Percentiles rank a stretch among this genome's conserved stretches.
These are phyloP conservation scores for Drosophila pseudoananassae DNA, from an alignment of 1,140 invertebrate genomes.

Conservation along the genomic window DNA sequence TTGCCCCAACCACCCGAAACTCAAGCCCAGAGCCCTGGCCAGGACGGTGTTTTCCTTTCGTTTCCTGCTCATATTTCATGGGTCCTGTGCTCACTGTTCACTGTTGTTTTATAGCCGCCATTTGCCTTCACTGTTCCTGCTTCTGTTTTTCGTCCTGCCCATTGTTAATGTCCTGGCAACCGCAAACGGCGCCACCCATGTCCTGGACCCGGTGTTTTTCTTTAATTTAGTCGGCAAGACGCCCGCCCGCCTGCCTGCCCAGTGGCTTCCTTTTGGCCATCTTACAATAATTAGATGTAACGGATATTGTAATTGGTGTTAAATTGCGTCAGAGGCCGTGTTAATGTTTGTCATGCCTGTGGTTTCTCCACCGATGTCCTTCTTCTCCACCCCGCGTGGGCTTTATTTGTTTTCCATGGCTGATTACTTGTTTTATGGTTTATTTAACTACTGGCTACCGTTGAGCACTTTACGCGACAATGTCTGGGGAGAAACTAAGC, in stretches of 20 bases:
- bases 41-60: conserved; percentile 28
- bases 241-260: conserved; percentile 25
- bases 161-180: conserved; percentile 81
- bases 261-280: conserved; percentile 70
- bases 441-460: conserved; percentile 35
- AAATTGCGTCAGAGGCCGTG: conserved; percentile 78
- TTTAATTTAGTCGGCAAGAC: conserved; percentile 69
- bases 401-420: conserved; percentile 40
- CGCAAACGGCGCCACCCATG: conserved; percentile 67
- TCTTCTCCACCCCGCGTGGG: too few relatives aligned
- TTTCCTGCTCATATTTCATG: conserved; percentile 75
- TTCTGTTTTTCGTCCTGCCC: conserved; percentile 18
- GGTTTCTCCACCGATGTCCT: conserved; percentile 6
- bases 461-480: conserved; percentile 49
- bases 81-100: conserved; percentile 44
- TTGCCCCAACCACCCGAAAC: conserved; percentile 22
- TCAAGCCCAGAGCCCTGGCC: neutral
- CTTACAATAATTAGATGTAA: conserved; percentile 84
- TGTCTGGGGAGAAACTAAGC: conserved; percentile 49
- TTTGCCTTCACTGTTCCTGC: conserved; percentile 48
- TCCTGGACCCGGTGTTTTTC: conserved; percentile 61
- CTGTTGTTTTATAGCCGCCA: conserved; percentile 79
- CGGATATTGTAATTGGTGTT: conserved; percentile 84
- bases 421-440: conserved; percentile 29
- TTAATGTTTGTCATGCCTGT: conserved; percentile 63